phyloP scores from a whole-genome alignment of 1,140 invertebrate species.

The Brachionus manjavacas region DNA sequence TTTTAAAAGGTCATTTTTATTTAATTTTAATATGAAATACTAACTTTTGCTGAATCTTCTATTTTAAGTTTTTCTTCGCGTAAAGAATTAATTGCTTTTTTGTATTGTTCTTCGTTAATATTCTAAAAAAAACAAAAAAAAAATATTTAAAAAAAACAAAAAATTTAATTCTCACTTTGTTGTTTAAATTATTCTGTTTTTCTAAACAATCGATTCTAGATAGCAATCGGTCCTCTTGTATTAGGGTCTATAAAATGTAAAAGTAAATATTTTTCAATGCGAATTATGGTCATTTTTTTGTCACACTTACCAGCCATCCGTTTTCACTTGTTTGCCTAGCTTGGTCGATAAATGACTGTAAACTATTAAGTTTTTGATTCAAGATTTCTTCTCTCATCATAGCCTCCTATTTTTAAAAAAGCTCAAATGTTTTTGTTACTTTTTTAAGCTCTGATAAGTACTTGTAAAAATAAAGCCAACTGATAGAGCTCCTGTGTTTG shows the following conservation, averaged over 20 bases:
- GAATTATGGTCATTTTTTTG: neutral
- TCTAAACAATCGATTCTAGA: slow-evolving; percentile 35
- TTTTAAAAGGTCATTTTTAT: too few relatives aligned
- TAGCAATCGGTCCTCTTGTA: slow-evolving; percentile 34
- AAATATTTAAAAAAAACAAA: neutral
- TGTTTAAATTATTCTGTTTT: slow-evolving; percentile 25
- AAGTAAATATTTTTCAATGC: neutral
- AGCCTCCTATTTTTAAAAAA: neutral
- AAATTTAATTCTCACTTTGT: slow-evolving; percentile 3
- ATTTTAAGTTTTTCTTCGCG: slow-evolving; percentile 24
- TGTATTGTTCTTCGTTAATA: neutral
- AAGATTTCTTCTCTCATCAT: slow-evolving; percentile 39
- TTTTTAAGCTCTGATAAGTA: neutral
- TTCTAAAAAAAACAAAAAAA: neutral
- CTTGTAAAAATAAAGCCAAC: slow-evolving; percentile 34
- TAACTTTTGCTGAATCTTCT: slow-evolving; percentile 23
- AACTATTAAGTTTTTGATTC: slow-evolving; percentile 19
- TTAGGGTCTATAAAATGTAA: neutral
- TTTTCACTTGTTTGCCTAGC: slow-evolving; percentile 21
- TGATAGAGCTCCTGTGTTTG: slow-evolving; percentile 38
- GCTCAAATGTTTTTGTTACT: too few relatives aligned
- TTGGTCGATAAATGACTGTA: slow-evolving; percentile 28
- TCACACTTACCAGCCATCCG: slow-evolving; percentile 20
- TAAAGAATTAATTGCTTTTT: slow-evolving; percentile 1
- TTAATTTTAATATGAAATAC: neutral